Percentiles rank a stretch among this genome's conserved stretches.
Evolutionary conservation across 1,140 invertebrate genomes (phyloP).

Genomic region (Pollicipes pollicipes): DNA sequence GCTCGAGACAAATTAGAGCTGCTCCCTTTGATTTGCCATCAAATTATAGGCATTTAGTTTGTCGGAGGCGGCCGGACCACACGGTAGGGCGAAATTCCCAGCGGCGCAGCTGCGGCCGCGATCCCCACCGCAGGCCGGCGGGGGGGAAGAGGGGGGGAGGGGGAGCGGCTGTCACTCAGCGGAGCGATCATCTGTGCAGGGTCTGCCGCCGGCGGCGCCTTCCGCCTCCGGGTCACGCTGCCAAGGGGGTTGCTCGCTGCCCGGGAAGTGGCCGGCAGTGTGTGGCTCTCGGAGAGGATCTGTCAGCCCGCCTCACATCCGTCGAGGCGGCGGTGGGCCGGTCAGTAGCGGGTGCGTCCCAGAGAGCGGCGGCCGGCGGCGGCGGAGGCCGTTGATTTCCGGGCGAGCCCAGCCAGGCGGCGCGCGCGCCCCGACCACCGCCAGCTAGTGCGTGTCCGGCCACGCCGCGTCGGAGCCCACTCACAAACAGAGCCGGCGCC

Average conservation of each 20-base stretch:
- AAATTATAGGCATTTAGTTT: constrained; percentile 1
- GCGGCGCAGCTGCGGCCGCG: background rate
- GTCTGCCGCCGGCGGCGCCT: too few relatives aligned
- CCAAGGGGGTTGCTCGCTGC: too few relatives aligned
- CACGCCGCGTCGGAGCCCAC: background rate
- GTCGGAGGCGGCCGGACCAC: background rate
- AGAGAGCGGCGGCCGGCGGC: too few relatives aligned
- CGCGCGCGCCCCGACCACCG: too few relatives aligned
- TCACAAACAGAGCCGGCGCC: background rate
- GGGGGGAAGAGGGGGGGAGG: too few relatives aligned
- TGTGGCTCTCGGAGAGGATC: too few relatives aligned
- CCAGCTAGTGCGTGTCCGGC: too few relatives aligned
- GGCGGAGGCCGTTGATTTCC: background rate
- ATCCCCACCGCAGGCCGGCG: too few relatives aligned
- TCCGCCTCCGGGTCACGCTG: too few relatives aligned
- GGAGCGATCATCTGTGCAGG: background rate
- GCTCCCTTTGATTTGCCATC: background rate
- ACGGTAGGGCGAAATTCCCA: background rate
- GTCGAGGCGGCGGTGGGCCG: too few relatives aligned
- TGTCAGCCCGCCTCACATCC: too few relatives aligned
- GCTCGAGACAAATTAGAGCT: background rate
- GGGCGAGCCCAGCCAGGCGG: background rate
- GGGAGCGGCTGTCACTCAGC: background rate
- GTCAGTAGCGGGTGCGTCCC: background rate
- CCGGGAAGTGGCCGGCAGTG: too few relatives aligned